Percentiles rank a stretch among this genome's conserved stretches.
Conservation (phyloP, 2,888 invertebrate genomes). For the Nomada ferruginata region DNA sequence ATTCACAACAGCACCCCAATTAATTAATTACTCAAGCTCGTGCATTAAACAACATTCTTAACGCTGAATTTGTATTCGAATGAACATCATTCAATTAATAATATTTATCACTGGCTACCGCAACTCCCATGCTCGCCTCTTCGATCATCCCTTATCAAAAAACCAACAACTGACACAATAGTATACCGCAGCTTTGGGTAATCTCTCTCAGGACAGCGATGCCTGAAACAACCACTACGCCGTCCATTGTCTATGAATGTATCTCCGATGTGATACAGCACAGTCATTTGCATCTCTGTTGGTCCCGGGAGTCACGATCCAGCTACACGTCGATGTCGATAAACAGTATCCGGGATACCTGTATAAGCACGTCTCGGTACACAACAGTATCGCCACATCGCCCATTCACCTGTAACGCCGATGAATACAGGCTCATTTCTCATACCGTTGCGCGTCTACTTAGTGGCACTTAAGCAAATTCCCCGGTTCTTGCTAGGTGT, state of each 20-base stretch:
- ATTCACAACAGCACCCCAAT: too few species aligned
- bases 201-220: slow-evolving; percentile 24
- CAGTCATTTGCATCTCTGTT: slow-evolving; percentile 72
- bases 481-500: slow-evolving; percentile 43
- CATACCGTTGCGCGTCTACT: slow-evolving; percentile 64
- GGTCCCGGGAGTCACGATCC: slow-evolving; percentile 63
- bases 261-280: slow-evolving; percentile 56
- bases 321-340: slow-evolving; percentile 67
- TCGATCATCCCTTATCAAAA: neutral
- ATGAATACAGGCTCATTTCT: slow-evolving; percentile 65
- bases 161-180: neutral
- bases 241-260: slow-evolving; percentile 54
- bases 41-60: too few species aligned
- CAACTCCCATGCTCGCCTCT: neutral
- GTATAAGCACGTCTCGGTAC: slow-evolving; percentile 52
- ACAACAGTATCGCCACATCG: slow-evolving; percentile 41
- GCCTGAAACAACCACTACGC: slow-evolving; percentile 18
- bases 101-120: neutral
- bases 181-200: neutral
- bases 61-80: too few species aligned
- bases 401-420: slow-evolving; percentile 52
- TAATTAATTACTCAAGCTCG: too few species aligned
- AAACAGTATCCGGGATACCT: slow-evolving; percentile 67
- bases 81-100: too few species aligned
- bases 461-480: slow-evolving; percentile 67